A percentile compares a stretch with the other conserved stretches of the same genome.
These are phyloP conservation scores for Alca torda DNA, from an alignment of 2,797 vertebrate species.

Conservation along the genomic window DNA sequence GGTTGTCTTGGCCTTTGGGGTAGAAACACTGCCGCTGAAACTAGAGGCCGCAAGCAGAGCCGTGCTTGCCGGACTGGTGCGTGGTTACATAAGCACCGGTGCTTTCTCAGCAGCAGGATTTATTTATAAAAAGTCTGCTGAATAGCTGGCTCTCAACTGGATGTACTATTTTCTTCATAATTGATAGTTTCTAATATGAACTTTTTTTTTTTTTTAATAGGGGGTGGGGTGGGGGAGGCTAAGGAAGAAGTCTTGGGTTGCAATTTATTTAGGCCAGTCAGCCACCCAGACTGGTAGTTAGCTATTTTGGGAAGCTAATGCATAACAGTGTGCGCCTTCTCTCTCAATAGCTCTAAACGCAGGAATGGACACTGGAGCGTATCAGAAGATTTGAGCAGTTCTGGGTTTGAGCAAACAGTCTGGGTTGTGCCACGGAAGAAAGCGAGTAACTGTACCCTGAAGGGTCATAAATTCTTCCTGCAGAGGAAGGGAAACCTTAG, in stretches of 20 bases:
- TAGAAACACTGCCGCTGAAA: background rate
- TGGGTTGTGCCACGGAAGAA: background rate
- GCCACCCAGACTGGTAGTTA: slow-evolving; percentile 1
- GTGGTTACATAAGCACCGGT: background rate
- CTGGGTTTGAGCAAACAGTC: background rate
- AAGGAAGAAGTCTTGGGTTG: slow-evolving; percentile 4
- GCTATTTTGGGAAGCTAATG: slow-evolving; percentile 39
- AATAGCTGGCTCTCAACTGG: background rate
- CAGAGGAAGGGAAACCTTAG: background rate
- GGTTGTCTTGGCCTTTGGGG: background rate
- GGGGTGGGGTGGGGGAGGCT: background rate
- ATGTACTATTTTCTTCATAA: background rate
- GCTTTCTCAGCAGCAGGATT: background rate
- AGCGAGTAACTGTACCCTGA: background rate
- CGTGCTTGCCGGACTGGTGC: background rate
- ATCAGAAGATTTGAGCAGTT: background rate
- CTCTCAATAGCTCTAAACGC: background rate
- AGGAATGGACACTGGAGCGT: background rate
- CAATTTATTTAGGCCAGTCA: background rate
- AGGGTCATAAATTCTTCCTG: background rate
- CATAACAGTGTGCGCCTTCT: background rate
- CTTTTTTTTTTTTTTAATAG: background rate
- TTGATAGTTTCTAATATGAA: background rate
- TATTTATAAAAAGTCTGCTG: background rate
- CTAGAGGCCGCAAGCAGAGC: background rate